Base-by-base conservation (phyloP, 2,888 invertebrate species). In the Mythimna ferrago region DNA sequence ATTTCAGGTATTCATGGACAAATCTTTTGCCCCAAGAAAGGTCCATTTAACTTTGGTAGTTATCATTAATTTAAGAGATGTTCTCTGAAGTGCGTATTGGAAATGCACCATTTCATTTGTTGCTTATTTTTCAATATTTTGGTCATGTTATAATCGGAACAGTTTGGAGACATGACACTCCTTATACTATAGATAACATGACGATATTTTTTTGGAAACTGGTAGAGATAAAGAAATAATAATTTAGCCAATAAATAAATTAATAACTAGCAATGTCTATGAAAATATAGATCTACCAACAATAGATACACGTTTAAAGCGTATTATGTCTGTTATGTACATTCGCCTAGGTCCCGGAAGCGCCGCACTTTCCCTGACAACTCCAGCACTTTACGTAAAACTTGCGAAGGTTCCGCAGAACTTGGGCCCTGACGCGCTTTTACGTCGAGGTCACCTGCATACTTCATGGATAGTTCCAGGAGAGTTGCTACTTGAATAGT, bases 371-470 rank as follows among this genome's bases (percentile, higher is more conserved):
- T 32, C 35, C 32, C 61, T 21, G 53, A 54, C 48, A n/a, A 65
- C 57, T 68, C 67, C 54, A 76, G 48, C 44, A 66, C 65, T 68
- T 75, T 81, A 76, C 72, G 77, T 72, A 66, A 72, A 81, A 68
- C 58, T 81, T 21, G 44, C 58, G 72, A 76, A 79, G 72, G 72
- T 66, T 72, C 35, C 61, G 54, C 53, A 7, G 58, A 81, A 68
- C 64, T 76, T 68, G 10, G 16, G 65, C 62, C 71, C 54, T 71
- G 71, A 69, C n/a, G 71, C 32, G 71, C 71, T 71, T 76, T 76
- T 68, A 68, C 58, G 54, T 68, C 73, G 81, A 77, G 77, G 77
- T 60, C 63, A 56, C 53, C 21, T 76, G 76, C 77, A 77, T 81
- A 81, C 68, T 80, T 77, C 62, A 72, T 80, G 48, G 64, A 65